These are phyloP conservation scores for Mus spretus DNA, from an alignment of 2,797 vertebrate genomes.

Conservation along the genomic window DNA sequence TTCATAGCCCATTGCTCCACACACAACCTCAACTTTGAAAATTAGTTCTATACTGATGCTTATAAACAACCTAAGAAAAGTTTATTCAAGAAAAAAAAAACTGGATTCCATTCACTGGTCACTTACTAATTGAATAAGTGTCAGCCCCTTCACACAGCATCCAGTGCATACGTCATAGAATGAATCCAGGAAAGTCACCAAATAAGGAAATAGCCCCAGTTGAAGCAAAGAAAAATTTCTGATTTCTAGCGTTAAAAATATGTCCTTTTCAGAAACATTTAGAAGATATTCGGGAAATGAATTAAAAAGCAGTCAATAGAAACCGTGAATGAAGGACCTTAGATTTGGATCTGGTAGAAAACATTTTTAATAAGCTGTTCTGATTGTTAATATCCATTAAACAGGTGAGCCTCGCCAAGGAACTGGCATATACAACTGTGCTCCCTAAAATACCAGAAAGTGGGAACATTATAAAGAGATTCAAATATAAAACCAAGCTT, in stretches of 20 bases:
- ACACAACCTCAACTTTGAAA: neutral
- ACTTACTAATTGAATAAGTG: neutral
- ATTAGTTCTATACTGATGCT: neutral
- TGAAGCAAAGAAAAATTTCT: neutral
- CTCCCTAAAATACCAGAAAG: neutral
- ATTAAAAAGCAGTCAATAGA: neutral
- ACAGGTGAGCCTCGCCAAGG: neutral
- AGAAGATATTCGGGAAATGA: neutral
- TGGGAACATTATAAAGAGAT: neutral
- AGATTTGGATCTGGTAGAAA: neutral
- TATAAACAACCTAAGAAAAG: neutral
- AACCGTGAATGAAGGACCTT: neutral
- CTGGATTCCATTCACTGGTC: neutral
- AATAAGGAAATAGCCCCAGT: neutral
- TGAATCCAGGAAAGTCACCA: too few relatives aligned
- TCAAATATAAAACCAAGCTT: neutral
- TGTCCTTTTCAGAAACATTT: neutral
- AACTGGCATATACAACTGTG: neutral
- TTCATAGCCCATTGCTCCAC: too few relatives aligned
- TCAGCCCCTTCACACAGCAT: neutral
- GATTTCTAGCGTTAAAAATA: neutral
- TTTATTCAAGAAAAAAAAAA: neutral
- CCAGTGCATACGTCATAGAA: neutral
- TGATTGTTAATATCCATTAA: neutral
- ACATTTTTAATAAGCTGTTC: neutral